Conservation (phyloP, 2,888 invertebrate species). For the Neoitamus cyanurus region DNA sequence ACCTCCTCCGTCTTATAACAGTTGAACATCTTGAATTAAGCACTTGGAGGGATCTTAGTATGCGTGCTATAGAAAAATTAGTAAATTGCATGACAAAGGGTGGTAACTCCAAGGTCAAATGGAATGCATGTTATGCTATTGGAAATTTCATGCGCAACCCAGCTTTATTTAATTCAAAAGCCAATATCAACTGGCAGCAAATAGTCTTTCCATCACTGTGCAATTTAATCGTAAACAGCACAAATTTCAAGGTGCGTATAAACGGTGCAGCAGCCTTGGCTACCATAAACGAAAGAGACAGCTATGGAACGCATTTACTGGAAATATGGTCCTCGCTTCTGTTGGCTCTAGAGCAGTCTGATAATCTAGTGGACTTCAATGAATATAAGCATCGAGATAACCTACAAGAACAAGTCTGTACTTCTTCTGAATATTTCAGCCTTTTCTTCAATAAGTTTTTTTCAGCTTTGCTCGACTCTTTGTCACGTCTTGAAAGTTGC, state of each 20-base stretch:
- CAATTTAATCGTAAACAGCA: slow-evolving; percentile 76
- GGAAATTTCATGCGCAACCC: slow-evolving; percentile 81
- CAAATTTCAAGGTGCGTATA: slow-evolving; percentile 90
- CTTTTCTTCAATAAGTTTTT: slow-evolving; percentile 55
- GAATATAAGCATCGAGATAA: slow-evolving; percentile 89
- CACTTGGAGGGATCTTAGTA: slow-evolving; percentile 69
- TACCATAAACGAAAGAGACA: slow-evolving; percentile 70
- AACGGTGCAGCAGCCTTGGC: slow-evolving; percentile 84
- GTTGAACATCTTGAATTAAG: slow-evolving; percentile 67
- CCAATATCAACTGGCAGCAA: slow-evolving; percentile 66
- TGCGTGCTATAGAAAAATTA: slow-evolving; percentile 74
- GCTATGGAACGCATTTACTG: slow-evolving; percentile 74
- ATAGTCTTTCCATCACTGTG: slow-evolving; percentile 75
- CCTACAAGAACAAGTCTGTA: slow-evolving; percentile 81
- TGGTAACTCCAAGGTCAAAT: slow-evolving; percentile 86
- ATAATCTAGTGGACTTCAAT: slow-evolving; percentile 81
- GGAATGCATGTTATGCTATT: slow-evolving; percentile 92
- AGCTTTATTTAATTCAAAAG: slow-evolving; percentile 57
- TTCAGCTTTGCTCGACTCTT: slow-evolving; percentile 78
- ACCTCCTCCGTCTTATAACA: slow-evolving; percentile 76
- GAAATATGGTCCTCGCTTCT: slow-evolving; percentile 78
- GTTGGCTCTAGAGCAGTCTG: slow-evolving; percentile 80
- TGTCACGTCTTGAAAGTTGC: slow-evolving; percentile 76
- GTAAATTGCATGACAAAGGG: slow-evolving; percentile 77
- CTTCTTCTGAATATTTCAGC: slow-evolving; percentile 32